Base-by-base conservation (phyloP, 2,888 invertebrate genomes). In the Phyllotreta striolata region DNA sequence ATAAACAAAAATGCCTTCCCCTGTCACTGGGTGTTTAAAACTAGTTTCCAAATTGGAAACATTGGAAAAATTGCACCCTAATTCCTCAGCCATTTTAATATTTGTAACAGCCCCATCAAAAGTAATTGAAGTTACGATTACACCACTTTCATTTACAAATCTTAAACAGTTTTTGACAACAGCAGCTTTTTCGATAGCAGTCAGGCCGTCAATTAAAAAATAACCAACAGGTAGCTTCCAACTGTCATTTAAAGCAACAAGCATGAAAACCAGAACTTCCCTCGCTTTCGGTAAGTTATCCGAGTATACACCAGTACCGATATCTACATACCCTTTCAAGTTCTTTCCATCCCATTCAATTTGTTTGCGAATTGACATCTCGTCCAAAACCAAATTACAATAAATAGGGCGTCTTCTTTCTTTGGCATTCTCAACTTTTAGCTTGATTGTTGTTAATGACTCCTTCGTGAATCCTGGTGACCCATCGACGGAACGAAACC, bases 361-460 rank as follows among this genome's bases (percentile, higher is more conserved):
- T 57, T 66, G 68, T 58, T 70, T 64, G 12, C 43, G 55, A 1
- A 63, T 58, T 41, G 63, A 59, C 49, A 77, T 77, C 66, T 77
- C 74, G 64, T 76, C 75, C 12, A 77, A 65, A 1, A 76, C 63
- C 46, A 77, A 58, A 55, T 69, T 68, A 57, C 71, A 72, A 7
- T 52, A 12, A 38, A 58, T 13, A 9, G 14, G 37, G 37, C 39
- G 0, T 34, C 10, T 34, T 1, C 35, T 9, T 57, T 54, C 41
- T 46, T n/a, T n/a, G n/a, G n/a, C n/a, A n/a, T 54, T 39, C 41
- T 61, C 63, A 13, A 62, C 12, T 37, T 47, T 61, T 14, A 65
- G 14, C 9, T 57, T 64, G n/a, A 43, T 6, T 6, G 44, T 13
- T 0, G 1, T 47, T 13, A 67, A 12, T 5, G 62, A 38, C 24